A percentile compares a stretch with the other conserved stretches of the same genome.
These are phyloP conservation scores for Dendroctonus valens DNA, from an alignment of 1,140 invertebrate species.

Conservation along the genomic window DNA sequence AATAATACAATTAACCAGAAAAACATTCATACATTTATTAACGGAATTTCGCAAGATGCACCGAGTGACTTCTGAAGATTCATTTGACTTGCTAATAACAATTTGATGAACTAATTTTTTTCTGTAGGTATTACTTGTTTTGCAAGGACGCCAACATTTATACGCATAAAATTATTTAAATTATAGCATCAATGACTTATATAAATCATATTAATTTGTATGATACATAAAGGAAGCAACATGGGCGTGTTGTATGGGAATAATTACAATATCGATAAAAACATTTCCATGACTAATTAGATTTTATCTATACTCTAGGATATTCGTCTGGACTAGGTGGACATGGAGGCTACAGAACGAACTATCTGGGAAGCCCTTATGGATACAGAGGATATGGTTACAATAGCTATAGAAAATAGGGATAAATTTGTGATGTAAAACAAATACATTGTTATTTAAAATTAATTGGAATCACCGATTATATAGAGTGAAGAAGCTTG, in stretches of 20 bases:
- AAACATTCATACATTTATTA: not conserved
- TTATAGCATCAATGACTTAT: too few relatives aligned
- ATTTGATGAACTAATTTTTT: not conserved
- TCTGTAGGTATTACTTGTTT: too few relatives aligned
- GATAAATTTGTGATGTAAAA: constrained; percentile 3
- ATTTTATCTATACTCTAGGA: not conserved
- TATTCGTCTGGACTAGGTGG: constrained; percentile 15
- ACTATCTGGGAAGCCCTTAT: constrained; percentile 23
- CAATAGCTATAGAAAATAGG: constrained; percentile 22
- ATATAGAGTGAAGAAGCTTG: too few relatives aligned
- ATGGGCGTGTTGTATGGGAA: too few relatives aligned
- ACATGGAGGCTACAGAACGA: constrained; percentile 27
- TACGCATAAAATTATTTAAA: too few relatives aligned
- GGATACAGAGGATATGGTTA: constrained; percentile 32
- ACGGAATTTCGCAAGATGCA: not conserved
- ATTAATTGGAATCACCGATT: too few relatives aligned
- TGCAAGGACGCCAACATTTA: too few relatives aligned
- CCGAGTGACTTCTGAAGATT: not conserved
- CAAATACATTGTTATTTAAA: not conserved
- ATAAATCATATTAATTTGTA: too few relatives aligned
- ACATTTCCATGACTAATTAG: not conserved
- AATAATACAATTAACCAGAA: not conserved
- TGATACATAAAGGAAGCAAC: too few relatives aligned
- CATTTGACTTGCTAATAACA: not conserved
- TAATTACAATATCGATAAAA: not conserved